Base-by-base conservation (phyloP, 2,888 invertebrate genomes). In the Netelia inedita region DNA sequence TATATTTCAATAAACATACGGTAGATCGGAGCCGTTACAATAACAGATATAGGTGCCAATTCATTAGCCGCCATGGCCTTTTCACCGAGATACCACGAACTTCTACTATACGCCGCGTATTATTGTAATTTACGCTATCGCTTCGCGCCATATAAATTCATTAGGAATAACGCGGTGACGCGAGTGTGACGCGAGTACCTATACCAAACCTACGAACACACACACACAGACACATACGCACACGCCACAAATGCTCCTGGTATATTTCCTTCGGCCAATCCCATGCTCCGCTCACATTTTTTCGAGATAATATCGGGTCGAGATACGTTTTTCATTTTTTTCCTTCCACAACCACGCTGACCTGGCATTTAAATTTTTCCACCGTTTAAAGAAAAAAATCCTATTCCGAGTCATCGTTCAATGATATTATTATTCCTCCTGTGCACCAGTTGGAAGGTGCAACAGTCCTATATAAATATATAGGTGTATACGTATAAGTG, bases 91-190 rank as follows among this genome's bases (percentile, higher is more conserved):
- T 71, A 69, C 81, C 82, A 78, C 73, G 21, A 61, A 71, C 83
- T 59, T 71, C 63, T 43, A 55, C 63, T n/a, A 53, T 21, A 57
- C 41, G 35, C 41, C 66, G 21, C 57, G 46, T 71, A 83, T 76
- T 82, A 86, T 84, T 87, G 79, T 81, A 83, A 87, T 87, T 86
- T 82, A 82, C 86, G 75, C 71, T 83, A 84, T 86, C 83, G 59
- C 66, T 69, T 78, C 43, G 69, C 69, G 59, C 82, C 81, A 66
- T 79, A 85, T 83, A 79, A 80, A 79, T 87, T 82, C 74, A 85
- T 85, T 82, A 53, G 46, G 72, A 43, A 65, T 68, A 57, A 53
- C 55, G 61, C 43, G 14, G 8, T 71, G 46, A 59, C 16, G 53
- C 6, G 35, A 5, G 35, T 35, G 35, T 35, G 35, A 35, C 35